Base-by-base conservation (phyloP, 2,113 vertebrate genomes). In the Accipiter virgatus region DNA sequence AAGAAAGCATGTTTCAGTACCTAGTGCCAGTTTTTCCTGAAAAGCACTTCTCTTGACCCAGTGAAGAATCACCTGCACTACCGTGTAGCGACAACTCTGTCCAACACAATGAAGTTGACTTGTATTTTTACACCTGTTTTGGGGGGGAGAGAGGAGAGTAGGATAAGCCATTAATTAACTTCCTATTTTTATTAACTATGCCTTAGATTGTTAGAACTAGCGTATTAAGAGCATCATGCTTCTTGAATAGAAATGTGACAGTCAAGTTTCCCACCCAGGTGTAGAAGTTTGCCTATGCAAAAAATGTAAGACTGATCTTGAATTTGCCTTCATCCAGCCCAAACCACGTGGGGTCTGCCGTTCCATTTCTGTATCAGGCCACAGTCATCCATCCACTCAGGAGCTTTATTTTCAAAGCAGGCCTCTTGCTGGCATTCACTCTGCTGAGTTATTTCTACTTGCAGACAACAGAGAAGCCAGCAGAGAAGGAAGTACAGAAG, bases 1-100 rank as follows among this genome's bases (percentile, higher is more conserved):
- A 90, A 94, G 20, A 72, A 88, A 61, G 38, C 18, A 16, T 3
- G 13, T 73, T 88, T 73, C 70, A 82, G 53, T 42, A 77, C 32
- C 34, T 65, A 26, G 27, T 12, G 43, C 25, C n/a, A 45, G 59
- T 81, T n/a, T n/a, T 78, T 83, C 63, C 82, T 73, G 38, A 63
- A 93, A 59, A 90, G 29, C 20, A 74, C n/a, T 92, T 59, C 45
- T 58, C 61, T 65, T 88, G 31, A 72, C 21, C 13, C 80, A 58
- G 0, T 36, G 38, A 66, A 94, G 65, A 90, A 82, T 31, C 16
- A 88, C 13, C 23, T 81, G 68, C 32, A 47, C 50, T 78, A 62
- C 31, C 0, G 0, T 15, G 25, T 31, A 65, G 36, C 9, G 27
- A 67, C 38, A 86, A 66, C 36, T 42, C 20, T 7, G 1, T 43